Conservation (phyloP, 2,113 vertebrate species). For the Siniperca chuatsi region DNA sequence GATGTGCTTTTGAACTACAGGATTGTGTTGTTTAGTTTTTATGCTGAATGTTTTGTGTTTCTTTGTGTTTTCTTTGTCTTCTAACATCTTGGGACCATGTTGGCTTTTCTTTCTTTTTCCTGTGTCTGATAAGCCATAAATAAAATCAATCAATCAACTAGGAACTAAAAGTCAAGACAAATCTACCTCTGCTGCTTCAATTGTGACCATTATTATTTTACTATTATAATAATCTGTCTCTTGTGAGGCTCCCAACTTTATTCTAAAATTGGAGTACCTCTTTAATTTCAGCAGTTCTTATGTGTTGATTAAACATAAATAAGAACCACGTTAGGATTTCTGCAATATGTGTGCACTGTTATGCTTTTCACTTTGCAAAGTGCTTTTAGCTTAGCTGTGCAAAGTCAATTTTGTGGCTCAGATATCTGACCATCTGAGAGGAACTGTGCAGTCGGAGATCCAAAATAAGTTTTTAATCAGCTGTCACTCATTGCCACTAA, state of each 20-base stretch:
- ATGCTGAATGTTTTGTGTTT: too few species aligned
- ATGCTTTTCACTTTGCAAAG: constrained; percentile 4
- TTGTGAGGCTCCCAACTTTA: not conserved
- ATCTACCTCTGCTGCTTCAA: not conserved
- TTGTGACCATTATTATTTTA: constrained; percentile 8
- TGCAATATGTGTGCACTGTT: constrained; percentile 24
- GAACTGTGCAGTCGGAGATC: constrained; percentile 12
- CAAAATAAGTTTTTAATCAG: constrained; percentile 30
- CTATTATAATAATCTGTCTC: constrained; percentile 2
- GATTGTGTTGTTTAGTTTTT: too few species aligned
- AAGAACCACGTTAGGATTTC: constrained; percentile 1
- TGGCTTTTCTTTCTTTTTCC: too few species aligned
- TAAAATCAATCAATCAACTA: not conserved
- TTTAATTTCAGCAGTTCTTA: constrained; percentile 16
- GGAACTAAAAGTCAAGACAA: not conserved
- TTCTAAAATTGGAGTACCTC: not conserved
- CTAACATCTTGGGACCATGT: too few species aligned
- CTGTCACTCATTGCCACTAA: constrained; percentile 30
- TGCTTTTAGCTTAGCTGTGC: not conserved
- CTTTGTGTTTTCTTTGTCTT: too few species aligned
- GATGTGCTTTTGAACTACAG: too few species aligned
- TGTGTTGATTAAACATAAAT: constrained; percentile 21
- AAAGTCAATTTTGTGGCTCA: constrained; percentile 15
- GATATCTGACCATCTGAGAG: constrained; percentile 26
- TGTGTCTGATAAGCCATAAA: too few species aligned